Conservation (phyloP, 2,888 invertebrate genomes). For the Mimumesa dahlbomi region DNA sequence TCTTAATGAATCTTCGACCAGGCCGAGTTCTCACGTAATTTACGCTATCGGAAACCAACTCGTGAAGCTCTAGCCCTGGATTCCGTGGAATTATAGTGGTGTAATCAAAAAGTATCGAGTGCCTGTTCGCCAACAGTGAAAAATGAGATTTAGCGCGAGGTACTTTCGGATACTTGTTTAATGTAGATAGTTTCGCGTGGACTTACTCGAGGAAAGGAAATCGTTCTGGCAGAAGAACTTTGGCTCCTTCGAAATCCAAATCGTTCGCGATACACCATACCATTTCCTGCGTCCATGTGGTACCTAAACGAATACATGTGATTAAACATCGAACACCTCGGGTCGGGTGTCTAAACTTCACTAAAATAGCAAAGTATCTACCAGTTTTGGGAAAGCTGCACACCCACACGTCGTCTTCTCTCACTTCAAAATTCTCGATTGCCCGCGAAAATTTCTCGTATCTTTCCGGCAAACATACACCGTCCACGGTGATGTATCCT, state of each 20-base stretch:
- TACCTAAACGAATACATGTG: slow-evolving; percentile 82
- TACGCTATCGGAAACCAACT: slow-evolving; percentile 68
- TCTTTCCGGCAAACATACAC: slow-evolving; percentile 78
- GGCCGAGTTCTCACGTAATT: slow-evolving; percentile 77
- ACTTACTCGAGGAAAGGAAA: slow-evolving; percentile 79
- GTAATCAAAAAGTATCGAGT: slow-evolving; percentile 29
- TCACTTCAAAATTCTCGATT: slow-evolving; percentile 80
- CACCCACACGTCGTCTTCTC: slow-evolving; percentile 82
- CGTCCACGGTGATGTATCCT: slow-evolving; percentile 74
- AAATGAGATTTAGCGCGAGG: neutral
- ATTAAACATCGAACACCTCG: neutral
- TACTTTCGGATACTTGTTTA: too few relatives aligned
- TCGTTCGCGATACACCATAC: slow-evolving; percentile 92
- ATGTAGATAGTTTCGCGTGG: too few relatives aligned
- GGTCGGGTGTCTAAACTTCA: neutral
- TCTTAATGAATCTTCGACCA: slow-evolving; percentile 84
- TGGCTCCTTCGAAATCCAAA: slow-evolving; percentile 88
- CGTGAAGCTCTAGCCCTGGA: slow-evolving; percentile 20
- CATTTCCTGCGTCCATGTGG: slow-evolving; percentile 96
- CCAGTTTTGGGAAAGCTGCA: slow-evolving; percentile 83
- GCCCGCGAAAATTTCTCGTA: slow-evolving; percentile 77
- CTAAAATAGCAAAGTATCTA: slow-evolving; percentile 57
- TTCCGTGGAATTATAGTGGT: neutral
- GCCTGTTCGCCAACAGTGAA: neutral
- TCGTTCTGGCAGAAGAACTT: slow-evolving; percentile 82